Conservation (phyloP, 2,888 invertebrate species). For the Yponomeuta sedellus region DNA sequence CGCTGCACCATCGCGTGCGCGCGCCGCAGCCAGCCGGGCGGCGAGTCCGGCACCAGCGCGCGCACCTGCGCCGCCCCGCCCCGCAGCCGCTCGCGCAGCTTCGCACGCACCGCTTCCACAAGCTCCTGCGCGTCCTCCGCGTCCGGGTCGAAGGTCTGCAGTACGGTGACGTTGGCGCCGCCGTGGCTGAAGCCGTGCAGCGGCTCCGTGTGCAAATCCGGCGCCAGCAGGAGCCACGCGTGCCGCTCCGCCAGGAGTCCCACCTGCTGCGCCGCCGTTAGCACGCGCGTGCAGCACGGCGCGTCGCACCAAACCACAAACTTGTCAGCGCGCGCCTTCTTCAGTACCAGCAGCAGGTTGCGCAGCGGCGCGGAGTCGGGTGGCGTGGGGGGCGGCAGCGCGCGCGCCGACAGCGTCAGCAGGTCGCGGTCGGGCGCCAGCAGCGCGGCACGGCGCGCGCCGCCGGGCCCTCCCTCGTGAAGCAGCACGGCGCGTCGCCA, state of each 20-base stretch:
- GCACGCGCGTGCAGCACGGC: slow-evolving; percentile 47
- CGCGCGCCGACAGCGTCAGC: slow-evolving; percentile 42
- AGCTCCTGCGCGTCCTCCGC: slow-evolving; percentile 19
- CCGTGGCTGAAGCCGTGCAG: slow-evolving; percentile 55
- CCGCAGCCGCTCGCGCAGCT: not conserved
- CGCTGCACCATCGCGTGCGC: slow-evolving; percentile 34
- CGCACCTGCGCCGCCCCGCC: slow-evolving; percentile 20
- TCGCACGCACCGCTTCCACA: not conserved
- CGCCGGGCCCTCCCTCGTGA: slow-evolving; percentile 40
- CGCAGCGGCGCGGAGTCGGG: slow-evolving; percentile 43
- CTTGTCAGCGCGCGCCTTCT: slow-evolving; percentile 45
- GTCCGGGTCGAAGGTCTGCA: not conserved
- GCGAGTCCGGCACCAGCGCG: slow-evolving; percentile 22
- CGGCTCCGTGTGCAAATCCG: slow-evolving; percentile 50
- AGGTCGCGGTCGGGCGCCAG: slow-evolving; percentile 28
- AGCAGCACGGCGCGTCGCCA: slow-evolving; percentile 53
- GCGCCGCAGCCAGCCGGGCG: slow-evolving; percentile 39
- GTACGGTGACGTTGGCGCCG: slow-evolving; percentile 55
- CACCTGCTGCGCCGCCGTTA: slow-evolving; percentile 61
- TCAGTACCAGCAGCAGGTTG: slow-evolving; percentile 39
- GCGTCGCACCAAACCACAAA: slow-evolving; percentile 55
- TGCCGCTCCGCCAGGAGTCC: slow-evolving; percentile 55
- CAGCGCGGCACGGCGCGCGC: slow-evolving; percentile 42
- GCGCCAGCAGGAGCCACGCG: slow-evolving; percentile 49
- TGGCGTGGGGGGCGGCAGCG: slow-evolving; percentile 40